A percentile compares a stretch with the other conserved stretches of the same genome.
phyloP scores from a whole-genome alignment of 2,888 invertebrate species.

The Mongoloraphidia duomilia region DNA sequence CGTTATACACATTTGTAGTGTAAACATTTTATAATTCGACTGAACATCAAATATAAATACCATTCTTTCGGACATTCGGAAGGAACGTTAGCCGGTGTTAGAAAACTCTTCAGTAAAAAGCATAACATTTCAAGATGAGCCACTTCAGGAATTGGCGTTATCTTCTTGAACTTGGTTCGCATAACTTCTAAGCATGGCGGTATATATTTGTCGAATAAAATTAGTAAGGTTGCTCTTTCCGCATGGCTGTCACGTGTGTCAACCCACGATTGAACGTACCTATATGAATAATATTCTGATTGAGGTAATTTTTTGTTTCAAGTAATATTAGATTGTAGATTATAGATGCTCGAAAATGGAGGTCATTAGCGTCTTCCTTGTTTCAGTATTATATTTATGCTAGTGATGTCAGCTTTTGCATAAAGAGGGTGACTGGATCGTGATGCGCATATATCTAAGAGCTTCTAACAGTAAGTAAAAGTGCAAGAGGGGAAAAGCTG shows the following conservation, averaged over 20 bases:
- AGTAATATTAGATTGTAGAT: not conserved
- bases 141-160: constrained; percentile 82
- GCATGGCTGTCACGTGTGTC: constrained; percentile 56
- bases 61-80: constrained; percentile 85
- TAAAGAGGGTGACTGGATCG: no score
- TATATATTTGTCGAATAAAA: constrained; percentile 88
- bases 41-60: constrained; percentile 23
- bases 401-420: no score
- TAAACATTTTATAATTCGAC: no score
- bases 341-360: not conserved
- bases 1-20: no score
- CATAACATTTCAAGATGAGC: constrained; percentile 82
- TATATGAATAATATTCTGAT: constrained; percentile 20
- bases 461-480: no score
- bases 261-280: constrained; percentile 82
- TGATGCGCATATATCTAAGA: no score
- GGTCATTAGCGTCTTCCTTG: not conserved
- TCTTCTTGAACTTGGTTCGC: constrained; percentile 66
- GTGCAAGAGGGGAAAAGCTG: no score
- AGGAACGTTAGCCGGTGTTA: constrained; percentile 68
- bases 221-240: constrained; percentile 66
- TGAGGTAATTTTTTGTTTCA: not conserved
- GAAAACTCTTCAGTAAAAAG: constrained; percentile 68
- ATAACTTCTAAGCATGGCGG: constrained; percentile 65
- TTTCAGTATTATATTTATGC: not conserved